A percentile compares a stretch with the other conserved stretches of the same genome.
Conservation (phyloP, 2,888 invertebrate species). For the Drosophila setosimentum region DNA sequence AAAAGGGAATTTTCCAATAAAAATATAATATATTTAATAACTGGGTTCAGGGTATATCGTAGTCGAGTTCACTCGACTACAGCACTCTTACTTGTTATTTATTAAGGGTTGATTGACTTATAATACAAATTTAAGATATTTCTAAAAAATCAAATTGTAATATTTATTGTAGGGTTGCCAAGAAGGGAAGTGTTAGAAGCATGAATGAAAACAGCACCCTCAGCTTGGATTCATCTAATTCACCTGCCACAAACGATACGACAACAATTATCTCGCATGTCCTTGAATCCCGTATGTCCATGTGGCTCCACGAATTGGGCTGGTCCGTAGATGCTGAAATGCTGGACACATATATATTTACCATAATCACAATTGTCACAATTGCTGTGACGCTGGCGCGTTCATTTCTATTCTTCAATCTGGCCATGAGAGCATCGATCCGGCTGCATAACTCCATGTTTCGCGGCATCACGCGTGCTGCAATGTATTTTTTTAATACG, state of each 20-base stretch:
- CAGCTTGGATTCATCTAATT: slow-evolving; percentile 12
- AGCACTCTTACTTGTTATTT: no score
- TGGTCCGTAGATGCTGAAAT: slow-evolving; percentile 69
- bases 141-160: neutral
- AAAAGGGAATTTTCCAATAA: no score
- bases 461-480: slow-evolving; percentile 91
- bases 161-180: slow-evolving; percentile 58
- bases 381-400: slow-evolving; percentile 84
- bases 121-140: neutral
- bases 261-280: slow-evolving; percentile 3
- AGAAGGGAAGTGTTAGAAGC: slow-evolving; percentile 56
- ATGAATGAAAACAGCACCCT: slow-evolving; percentile 26
- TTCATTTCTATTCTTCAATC: slow-evolving; percentile 86
- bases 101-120: neutral
- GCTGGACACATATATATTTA: slow-evolving; percentile 86
- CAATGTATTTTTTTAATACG: slow-evolving; percentile 94
- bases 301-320: slow-evolving; percentile 64
- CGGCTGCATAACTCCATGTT: slow-evolving; percentile 94
- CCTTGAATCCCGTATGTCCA: slow-evolving; percentile 58
- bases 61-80: no score
- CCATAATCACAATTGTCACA: slow-evolving; percentile 85
- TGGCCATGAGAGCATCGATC: slow-evolving; percentile 91
- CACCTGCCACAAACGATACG: slow-evolving; percentile 50
- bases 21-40: no score
- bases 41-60: no score